Evolutionary conservation across 1,140 invertebrate species (phyloP), one percentile per base, ranked within the genome.

Genomic region (Ceratoteleas bidentatus): DNA sequence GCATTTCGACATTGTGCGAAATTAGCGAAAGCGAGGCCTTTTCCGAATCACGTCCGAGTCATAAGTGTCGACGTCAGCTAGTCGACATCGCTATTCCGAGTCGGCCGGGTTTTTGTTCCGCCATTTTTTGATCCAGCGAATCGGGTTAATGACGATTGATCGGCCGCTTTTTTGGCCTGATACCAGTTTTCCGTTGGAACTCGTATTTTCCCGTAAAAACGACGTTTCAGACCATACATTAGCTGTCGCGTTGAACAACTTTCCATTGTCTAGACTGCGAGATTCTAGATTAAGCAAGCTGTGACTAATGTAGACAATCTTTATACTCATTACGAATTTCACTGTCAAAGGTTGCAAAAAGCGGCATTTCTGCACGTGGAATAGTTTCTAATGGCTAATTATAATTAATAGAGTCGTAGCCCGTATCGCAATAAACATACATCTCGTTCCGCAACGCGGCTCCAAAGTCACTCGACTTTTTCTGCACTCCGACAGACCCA

Each of bases 251-350:
- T 74, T 57, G 45, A 81, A 69, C 64, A 74, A 81, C 77, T 81
- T 81, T 80, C 77, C 77, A 80, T 80, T 80, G 77, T 80, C 62
- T 74, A 69, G 62, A 74, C 68, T 14, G 15, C 43, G 40, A 73
- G 77, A 80, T 73, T 80, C 64, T 74, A 80, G 77, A 80, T 80
- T 80, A 80, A 74, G 77, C 66, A 72, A 79, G 76, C 76, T 72
- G 76, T 80, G 77, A 80, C 77, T 73, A 80, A 80, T 74, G 77
- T 68, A 58, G 64, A 80, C 77, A 68, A 73, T 73, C 69, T 80
- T 73, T 73, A 74, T 73, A 62, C 69, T 68, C 64, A 73, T 68
- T 80, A 73, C 69, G 36, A 80, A 53, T 80, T 80, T 80, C 77
- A 80, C 77, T 80, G 77, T 80, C 77, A 80, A 80, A 80, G 77